Percentiles rank a stretch among this genome's conserved stretches.
Conservation (phyloP, 1,140 invertebrate genomes). For the Bombus pascuorum region DNA sequence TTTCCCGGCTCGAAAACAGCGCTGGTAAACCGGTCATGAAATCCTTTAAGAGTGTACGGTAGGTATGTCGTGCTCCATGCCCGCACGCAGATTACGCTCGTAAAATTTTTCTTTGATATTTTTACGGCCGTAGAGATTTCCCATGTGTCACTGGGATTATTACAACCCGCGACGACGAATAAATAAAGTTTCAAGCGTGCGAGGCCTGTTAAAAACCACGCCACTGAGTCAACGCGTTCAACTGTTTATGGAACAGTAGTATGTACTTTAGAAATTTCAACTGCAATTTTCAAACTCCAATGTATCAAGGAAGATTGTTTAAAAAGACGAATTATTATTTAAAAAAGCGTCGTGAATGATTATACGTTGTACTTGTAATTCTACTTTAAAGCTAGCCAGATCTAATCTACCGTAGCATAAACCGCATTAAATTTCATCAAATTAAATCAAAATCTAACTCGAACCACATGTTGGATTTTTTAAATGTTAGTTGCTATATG, state of each 20-base stretch:
- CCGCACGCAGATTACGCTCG: conserved; percentile 44
- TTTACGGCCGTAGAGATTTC: conserved; percentile 45
- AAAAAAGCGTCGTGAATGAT: too few species aligned
- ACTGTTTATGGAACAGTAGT: background rate
- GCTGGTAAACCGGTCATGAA: conserved; percentile 41
- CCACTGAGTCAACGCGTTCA: background rate
- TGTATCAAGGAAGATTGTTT: too few species aligned
- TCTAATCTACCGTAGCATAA: too few species aligned
- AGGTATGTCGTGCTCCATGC: conserved; percentile 1
- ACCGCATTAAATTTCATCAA: too few species aligned
- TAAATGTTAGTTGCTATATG: too few species aligned
- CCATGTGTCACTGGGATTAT: conserved; percentile 50
- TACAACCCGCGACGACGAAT: conserved; percentile 33
- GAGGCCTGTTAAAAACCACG: background rate
- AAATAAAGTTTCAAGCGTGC: conserved; percentile 42
- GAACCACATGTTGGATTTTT: too few species aligned
- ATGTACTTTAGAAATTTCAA: too few species aligned
- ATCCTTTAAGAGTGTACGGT: conserved; percentile 17
- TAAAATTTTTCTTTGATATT: conserved; percentile 41
- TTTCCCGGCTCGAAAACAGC: background rate
- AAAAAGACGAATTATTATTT: too few species aligned
- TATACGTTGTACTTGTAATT: too few species aligned
- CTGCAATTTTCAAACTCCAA: too few species aligned
- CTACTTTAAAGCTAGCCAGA: too few species aligned
- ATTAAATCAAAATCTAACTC: too few species aligned